These are phyloP conservation scores for Knipowitschia caucasica DNA, from an alignment of 2,797 vertebrate genomes.

Conservation along the genomic window DNA sequence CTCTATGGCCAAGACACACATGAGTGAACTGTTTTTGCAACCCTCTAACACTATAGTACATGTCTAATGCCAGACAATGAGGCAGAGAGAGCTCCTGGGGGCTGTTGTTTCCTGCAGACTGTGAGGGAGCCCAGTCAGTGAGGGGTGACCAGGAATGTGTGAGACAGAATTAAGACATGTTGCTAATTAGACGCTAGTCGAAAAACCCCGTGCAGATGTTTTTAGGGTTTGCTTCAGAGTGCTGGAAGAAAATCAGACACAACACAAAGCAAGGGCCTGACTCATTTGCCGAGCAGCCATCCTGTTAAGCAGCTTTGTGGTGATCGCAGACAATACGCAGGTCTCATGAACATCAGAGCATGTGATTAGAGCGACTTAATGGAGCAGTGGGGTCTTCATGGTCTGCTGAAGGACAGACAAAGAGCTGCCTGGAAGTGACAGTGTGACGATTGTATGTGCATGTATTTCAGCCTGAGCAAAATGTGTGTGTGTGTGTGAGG, in stretches of 20 bases:
- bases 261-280: constrained; percentile 30
- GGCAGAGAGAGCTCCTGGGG: constrained; percentile 38
- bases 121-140: constrained; percentile 50
- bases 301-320: constrained; percentile 38
- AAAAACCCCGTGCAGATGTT: constrained; percentile 61
- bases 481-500: too few relatives aligned
- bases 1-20: constrained; percentile 53
- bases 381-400: constrained; percentile 28
- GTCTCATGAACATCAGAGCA: constrained; percentile 39
- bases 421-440: constrained; percentile 18
- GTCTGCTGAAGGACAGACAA: constrained; percentile 9
- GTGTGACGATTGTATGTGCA: constrained; percentile 20
- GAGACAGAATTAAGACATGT: constrained; percentile 68
- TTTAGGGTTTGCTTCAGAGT: constrained; percentile 18
- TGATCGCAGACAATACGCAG: constrained; percentile 45
- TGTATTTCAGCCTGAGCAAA: background rate
- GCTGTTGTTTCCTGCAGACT: constrained; percentile 44
- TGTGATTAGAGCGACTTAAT: constrained; percentile 49
- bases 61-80: constrained; percentile 50
- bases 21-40: constrained; percentile 42
- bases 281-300: constrained; percentile 32
- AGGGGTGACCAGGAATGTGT: constrained; percentile 67
- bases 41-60: constrained; percentile 46
- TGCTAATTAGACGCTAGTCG: constrained; percentile 50
- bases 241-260: constrained; percentile 10